A percentile compares a stretch with the other conserved stretches of the same genome.
phyloP scores from a whole-genome alignment of 2,113 vertebrate genomes.

The Chloroceryle aenea region DNA sequence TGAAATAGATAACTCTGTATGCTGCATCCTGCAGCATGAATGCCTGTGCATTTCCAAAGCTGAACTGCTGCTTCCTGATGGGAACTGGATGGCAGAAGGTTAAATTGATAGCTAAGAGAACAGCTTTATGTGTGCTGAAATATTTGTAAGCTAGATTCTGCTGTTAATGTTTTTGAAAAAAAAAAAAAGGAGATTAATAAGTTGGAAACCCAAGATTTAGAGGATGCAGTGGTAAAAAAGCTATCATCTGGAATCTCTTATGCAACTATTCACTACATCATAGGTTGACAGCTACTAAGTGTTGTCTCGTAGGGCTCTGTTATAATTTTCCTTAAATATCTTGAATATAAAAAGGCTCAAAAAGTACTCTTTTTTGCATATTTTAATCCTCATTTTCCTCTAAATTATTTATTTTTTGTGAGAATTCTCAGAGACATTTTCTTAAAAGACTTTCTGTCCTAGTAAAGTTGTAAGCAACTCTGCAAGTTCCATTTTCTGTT shows the following conservation, averaged over 20 bases:
- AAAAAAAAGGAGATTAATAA: not conserved
- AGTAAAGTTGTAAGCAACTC: not conserved
- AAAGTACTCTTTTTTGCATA: not conserved
- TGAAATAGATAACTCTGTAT: not conserved
- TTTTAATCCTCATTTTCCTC: not conserved
- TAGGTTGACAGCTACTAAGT: not conserved
- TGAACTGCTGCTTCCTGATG: not conserved
- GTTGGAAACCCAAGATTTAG: not conserved
- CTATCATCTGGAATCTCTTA: not conserved
- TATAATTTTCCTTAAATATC: not conserved
- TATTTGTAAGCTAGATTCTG: not conserved
- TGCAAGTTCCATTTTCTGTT: not conserved
- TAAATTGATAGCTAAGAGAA: not conserved
- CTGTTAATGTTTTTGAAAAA: not conserved
- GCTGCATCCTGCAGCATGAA: not conserved
- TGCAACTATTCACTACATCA: not conserved
- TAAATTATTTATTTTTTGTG: not conserved
- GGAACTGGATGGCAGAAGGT: not conserved
- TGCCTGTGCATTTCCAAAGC: not conserved
- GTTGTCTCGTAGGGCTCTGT: not conserved
- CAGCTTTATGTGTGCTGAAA: not conserved
- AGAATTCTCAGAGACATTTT: not conserved
- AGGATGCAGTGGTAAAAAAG: not conserved
- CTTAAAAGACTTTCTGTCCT: not conserved
- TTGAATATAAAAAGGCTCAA: not conserved